Percentiles rank a stretch among this genome's conserved stretches.
Conservation (phyloP, 2,113 vertebrate genomes). For the Acanthochromis polyacanthus region DNA sequence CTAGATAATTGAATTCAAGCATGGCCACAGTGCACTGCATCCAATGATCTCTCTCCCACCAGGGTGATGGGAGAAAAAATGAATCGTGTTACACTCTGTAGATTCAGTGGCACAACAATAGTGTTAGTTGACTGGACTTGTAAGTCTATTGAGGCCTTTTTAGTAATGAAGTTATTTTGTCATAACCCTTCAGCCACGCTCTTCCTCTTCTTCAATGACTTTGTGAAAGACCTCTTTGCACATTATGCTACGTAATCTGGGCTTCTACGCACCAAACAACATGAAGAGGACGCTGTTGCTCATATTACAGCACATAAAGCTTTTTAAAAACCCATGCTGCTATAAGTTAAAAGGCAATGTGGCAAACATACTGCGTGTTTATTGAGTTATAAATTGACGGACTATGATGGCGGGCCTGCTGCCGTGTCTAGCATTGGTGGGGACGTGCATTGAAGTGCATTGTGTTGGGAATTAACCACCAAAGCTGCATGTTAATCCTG, state of each 20-base stretch:
- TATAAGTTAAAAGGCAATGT: neutral
- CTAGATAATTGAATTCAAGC: slow-evolving; percentile 78
- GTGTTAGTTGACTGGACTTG: slow-evolving; percentile 55
- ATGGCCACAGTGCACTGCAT: slow-evolving; percentile 69
- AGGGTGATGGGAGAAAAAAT: slow-evolving; percentile 63
- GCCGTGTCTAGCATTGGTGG: slow-evolving; percentile 22
- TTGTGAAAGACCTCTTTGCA: slow-evolving; percentile 33
- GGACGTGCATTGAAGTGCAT: slow-evolving; percentile 64
- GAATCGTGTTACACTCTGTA: slow-evolving; percentile 60
- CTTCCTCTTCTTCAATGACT: slow-evolving; percentile 21
- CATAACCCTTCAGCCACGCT: slow-evolving; percentile 37
- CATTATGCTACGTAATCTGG: neutral
- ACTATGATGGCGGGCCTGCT: neutral
- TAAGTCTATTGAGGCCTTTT: slow-evolving; percentile 59
- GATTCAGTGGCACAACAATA: slow-evolving; percentile 53
- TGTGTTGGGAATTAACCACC: slow-evolving; percentile 68
- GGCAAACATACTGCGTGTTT: neutral
- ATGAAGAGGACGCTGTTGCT: neutral
- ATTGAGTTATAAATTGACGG: neutral
- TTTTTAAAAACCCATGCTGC: too few species aligned
- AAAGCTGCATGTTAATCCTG: slow-evolving; percentile 74
- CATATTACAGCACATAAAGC: neutral
- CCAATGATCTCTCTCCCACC: slow-evolving; percentile 72
- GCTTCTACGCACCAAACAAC: neutral
- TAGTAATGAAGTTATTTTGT: slow-evolving; percentile 51